A percentile compares a stretch with the other conserved stretches of the same genome.
Evolutionary conservation across 2,888 invertebrate genomes (phyloP).

Genomic region (Caenorhabditis uteleia): DNA sequence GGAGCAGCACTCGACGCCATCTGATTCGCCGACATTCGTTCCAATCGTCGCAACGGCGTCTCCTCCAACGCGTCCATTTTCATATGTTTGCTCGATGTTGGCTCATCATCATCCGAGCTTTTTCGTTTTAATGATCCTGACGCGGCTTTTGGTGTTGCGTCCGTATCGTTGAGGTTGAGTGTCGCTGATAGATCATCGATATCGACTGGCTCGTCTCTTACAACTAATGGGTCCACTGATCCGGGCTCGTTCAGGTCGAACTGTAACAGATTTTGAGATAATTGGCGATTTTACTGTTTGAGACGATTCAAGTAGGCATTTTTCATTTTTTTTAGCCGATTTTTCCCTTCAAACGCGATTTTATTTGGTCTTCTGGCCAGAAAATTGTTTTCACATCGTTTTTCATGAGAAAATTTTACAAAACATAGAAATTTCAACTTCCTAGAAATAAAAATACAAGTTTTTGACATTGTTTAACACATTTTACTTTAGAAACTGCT

Average conservation of each 20-base stretch:
- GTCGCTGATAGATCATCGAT: slow-evolving; percentile 31
- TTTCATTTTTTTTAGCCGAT: too few species aligned
- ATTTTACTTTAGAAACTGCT: too few species aligned
- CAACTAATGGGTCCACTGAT: neutral
- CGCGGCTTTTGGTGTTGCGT: neutral
- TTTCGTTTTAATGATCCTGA: slow-evolving; percentile 15
- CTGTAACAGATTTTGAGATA: too few species aligned
- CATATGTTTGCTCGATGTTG: slow-evolving; percentile 8
- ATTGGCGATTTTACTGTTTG: too few species aligned
- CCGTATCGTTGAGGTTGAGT: neutral
- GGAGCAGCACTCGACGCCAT: too few species aligned
- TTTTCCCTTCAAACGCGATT: neutral
- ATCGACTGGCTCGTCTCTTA: slow-evolving; percentile 11
- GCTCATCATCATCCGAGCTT: slow-evolving; percentile 1
- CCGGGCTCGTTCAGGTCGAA: neutral
- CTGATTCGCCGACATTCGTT: slow-evolving; percentile 25
- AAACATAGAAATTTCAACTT: too few species aligned
- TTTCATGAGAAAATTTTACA: too few species aligned
- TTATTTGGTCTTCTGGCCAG: neutral
- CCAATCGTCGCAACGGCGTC: slow-evolving; percentile 21
- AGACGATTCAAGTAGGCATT: too few species aligned
- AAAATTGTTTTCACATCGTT: too few species aligned
- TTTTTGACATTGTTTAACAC: too few species aligned
- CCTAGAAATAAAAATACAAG: too few species aligned
- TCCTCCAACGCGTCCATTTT: neutral